Conservation (phyloP, 2,888 invertebrate species). For the Silvanus unidentatus region DNA sequence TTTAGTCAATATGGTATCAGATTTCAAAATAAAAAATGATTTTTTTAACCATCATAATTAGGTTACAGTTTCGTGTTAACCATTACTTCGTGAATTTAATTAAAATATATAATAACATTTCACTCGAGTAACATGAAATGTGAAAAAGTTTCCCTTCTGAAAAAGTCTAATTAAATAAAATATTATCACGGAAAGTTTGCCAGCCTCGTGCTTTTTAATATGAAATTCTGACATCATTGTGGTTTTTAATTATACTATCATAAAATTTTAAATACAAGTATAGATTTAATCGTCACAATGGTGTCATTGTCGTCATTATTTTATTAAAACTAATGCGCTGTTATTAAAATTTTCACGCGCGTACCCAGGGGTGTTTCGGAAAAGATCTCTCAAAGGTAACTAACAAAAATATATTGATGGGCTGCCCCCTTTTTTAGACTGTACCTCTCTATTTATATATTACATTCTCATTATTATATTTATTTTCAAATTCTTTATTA, state of each 20-base stretch:
- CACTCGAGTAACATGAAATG: too few species aligned
- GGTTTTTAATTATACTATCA: conserved; percentile 16
- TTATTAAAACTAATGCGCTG: conserved; percentile 42
- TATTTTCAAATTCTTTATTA: conserved; percentile 17
- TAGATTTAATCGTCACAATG: conserved; percentile 22
- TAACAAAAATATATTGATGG: conserved; percentile 47
- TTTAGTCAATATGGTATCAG: too few species aligned
- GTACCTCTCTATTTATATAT: conserved; percentile 40
- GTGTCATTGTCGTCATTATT: conserved; percentile 17
- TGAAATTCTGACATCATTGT: conserved; percentile 33
- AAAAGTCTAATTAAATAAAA: too few species aligned
- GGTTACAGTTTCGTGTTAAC: too few species aligned
- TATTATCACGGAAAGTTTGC: conserved; percentile 37
- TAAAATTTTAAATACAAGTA: not conserved
- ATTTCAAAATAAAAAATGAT: too few species aligned
- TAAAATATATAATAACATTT: too few species aligned
- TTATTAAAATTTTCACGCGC: conserved; percentile 52
- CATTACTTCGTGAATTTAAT: too few species aligned
- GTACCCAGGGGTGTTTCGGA: conserved; percentile 86
- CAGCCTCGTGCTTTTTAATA: conserved; percentile 44
- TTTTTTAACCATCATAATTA: too few species aligned
- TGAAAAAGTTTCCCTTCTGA: too few species aligned
- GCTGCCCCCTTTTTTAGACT: conserved; percentile 49
- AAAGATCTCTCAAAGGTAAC: conserved; percentile 95
- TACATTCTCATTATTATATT: conserved; percentile 23